Conservation (phyloP, 2,888 invertebrate genomes). For the Eupithecia tripunctaria region DNA sequence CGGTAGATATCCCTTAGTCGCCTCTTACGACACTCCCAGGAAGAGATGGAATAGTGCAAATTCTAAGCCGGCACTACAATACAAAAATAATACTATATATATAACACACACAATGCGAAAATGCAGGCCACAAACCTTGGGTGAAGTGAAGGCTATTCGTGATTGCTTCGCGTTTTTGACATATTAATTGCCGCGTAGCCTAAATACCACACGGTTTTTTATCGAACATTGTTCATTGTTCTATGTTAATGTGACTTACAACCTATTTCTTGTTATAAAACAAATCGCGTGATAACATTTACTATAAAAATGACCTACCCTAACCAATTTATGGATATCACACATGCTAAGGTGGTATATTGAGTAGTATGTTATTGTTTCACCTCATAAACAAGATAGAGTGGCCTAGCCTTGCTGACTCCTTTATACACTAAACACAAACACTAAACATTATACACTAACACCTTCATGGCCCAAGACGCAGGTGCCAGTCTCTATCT, state of each 20-base stretch:
- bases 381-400: background rate
- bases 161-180: background rate
- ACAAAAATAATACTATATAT: too few species aligned
- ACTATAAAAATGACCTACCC: constrained; percentile 3
- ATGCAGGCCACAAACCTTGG: background rate
- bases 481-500: too few species aligned
- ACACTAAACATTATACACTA: too few species aligned
- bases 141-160: background rate
- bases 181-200: constrained; percentile 1
- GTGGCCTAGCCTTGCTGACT: background rate
- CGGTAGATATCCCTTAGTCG: too few species aligned
- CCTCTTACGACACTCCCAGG: too few species aligned
- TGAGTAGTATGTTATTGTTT: constrained; percentile 1
- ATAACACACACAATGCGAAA: background rate
- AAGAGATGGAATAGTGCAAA: too few species aligned
- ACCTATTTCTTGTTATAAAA: constrained; percentile 7
- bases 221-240: constrained; percentile 4
- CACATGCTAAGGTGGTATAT: constrained; percentile 9
- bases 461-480: too few species aligned
- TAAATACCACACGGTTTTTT: background rate
- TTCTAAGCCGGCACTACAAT: too few species aligned
- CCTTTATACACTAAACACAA: too few species aligned
- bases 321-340: constrained; percentile 9
- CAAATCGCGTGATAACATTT: constrained; percentile 9
- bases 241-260: background rate